These are phyloP conservation scores for Tetragnatha montana DNA, from an alignment of 2,888 invertebrate species.

Conservation along the genomic window DNA sequence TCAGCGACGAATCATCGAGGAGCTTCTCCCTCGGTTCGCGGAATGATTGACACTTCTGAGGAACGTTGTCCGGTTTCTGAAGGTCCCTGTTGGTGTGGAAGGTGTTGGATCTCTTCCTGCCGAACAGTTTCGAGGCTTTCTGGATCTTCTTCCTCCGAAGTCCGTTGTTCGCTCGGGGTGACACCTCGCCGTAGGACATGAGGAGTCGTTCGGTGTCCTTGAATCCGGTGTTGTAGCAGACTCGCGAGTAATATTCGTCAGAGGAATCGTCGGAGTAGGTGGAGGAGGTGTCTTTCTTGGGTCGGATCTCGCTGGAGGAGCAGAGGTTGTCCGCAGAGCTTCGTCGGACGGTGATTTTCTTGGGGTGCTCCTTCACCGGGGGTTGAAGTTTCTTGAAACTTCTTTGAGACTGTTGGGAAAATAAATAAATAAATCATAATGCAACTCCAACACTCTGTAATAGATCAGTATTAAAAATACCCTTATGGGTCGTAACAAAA, in stretches of 20 bases:
- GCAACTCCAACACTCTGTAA: background rate
- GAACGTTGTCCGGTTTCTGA: slow-evolving; percentile 40
- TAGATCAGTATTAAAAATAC: too few species aligned
- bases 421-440: background rate
- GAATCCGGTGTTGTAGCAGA: slow-evolving; percentile 10
- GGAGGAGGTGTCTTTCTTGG: background rate
- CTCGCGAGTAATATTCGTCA: slow-evolving; percentile 45
- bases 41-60: slow-evolving; percentile 58
- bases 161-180: slow-evolving; percentile 5
- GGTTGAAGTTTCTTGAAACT: slow-evolving; percentile 1
- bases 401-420: background rate
- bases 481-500: too few species aligned
- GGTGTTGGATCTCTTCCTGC: slow-evolving; percentile 53
- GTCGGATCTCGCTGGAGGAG: slow-evolving; percentile 1
- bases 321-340: slow-evolving; percentile 59
- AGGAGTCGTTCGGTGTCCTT: slow-evolving; percentile 52
- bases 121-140: slow-evolving; percentile 13
- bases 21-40: slow-evolving; percentile 16
- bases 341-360: slow-evolving; percentile 60
- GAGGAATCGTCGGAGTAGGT: slow-evolving; percentile 44
- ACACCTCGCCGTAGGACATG: slow-evolving; percentile 59
- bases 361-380: background rate
- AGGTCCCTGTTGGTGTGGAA: slow-evolving; percentile 58
- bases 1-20: background rate
- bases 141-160: slow-evolving; percentile 49